These are phyloP conservation scores for Tapera naevia DNA, from an alignment of 2,797 vertebrate species.

Conservation along the genomic window DNA sequence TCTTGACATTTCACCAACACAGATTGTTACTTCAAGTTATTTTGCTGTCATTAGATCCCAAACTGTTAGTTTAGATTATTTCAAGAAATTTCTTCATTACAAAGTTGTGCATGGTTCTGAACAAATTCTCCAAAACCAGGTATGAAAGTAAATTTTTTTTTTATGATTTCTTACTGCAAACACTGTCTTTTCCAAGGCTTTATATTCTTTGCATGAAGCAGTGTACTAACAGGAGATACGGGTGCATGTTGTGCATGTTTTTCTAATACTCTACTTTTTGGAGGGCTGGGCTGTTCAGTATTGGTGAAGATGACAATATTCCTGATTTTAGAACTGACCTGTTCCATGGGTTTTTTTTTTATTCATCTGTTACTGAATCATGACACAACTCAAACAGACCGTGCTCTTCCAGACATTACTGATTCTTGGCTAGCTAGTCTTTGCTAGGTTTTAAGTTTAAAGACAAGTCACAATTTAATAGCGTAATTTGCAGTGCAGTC, in stretches of 20 bases:
- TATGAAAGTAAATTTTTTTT: not conserved
- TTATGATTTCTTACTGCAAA: constrained; percentile 70
- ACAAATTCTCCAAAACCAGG: not conserved
- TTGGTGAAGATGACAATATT: constrained; percentile 4
- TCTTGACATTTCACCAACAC: not conserved
- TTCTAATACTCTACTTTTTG: constrained; percentile 46
- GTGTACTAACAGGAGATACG: constrained; percentile 26
- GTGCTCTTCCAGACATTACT: not conserved
- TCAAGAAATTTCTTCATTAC: not conserved
- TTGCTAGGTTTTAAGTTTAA: not conserved
- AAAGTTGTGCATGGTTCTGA: not conserved
- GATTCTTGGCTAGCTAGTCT: not conserved
- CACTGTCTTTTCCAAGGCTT: constrained; percentile 54
- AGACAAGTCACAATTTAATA: not conserved
- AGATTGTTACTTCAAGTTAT: constrained; percentile 6
- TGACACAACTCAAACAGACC: not conserved
- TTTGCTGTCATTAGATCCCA: not conserved
- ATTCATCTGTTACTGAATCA: not conserved
- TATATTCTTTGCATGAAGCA: constrained; percentile 42
- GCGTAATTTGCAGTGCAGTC: not conserved
- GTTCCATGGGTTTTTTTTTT: not conserved
- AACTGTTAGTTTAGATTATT: constrained; percentile 3
- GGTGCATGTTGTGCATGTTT: constrained; percentile 42
- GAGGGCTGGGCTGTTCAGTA: not conserved
- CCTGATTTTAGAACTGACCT: not conserved